These are phyloP conservation scores for Habroteleia sp. DNA, from an alignment of 2,888 invertebrate species.

Conservation along the genomic window DNA sequence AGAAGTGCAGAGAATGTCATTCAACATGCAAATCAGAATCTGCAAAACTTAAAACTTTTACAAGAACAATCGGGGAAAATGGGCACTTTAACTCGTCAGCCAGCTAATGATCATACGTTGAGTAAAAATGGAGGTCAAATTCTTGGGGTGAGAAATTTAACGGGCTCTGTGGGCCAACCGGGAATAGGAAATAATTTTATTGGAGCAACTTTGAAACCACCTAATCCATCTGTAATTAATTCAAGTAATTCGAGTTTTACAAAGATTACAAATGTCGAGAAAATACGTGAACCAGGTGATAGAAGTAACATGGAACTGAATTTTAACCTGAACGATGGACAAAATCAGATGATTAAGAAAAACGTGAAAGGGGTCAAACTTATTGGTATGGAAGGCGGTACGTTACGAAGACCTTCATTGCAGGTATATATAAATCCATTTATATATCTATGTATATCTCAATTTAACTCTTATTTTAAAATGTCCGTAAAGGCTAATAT, in stretches of 20 bases:
- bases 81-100: constrained; percentile 63
- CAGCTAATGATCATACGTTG: constrained; percentile 63
- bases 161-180: constrained; percentile 65
- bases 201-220: constrained; percentile 50
- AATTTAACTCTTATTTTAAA: too few species aligned
- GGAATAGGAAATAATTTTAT: constrained; percentile 52
- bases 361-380: constrained; percentile 78
- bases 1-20: constrained; percentile 66
- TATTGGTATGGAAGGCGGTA: constrained; percentile 79
- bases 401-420: constrained; percentile 76
- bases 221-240: constrained; percentile 62
- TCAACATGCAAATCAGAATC: constrained; percentile 74
- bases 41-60: constrained; percentile 72
- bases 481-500: too few species aligned
- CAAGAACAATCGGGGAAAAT: constrained; percentile 68
- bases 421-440: constrained; percentile 69
- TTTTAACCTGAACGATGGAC: constrained; percentile 70
- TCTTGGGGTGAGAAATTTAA: constrained; percentile 75
- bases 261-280: constrained; percentile 46
- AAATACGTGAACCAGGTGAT: constrained; percentile 65
- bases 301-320: constrained; percentile 76
- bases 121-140: constrained; percentile 73
- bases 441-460: neutral
- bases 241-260: constrained; percentile 59
- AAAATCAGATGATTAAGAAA: constrained; percentile 71